Percentiles rank a stretch among this genome's conserved stretches.
These are phyloP conservation scores for Lithophane ornitopus DNA, from an alignment of 2,888 invertebrate genomes.

Conservation along the genomic window DNA sequence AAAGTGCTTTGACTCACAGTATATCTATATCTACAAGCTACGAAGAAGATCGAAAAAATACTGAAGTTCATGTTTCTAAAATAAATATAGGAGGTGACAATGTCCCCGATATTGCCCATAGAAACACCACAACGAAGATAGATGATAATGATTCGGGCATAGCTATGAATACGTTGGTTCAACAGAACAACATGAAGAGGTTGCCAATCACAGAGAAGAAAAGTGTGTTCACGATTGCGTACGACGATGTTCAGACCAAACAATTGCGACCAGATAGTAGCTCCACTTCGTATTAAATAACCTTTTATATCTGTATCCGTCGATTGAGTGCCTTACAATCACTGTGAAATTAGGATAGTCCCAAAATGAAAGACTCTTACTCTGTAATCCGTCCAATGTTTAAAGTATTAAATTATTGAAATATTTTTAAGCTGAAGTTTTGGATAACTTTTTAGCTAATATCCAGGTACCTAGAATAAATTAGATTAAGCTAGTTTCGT, in stretches of 20 bases:
- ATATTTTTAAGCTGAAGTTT: constrained; percentile 60
- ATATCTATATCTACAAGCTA: constrained; percentile 87
- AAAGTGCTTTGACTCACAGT: constrained; percentile 86
- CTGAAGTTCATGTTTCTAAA: constrained; percentile 91
- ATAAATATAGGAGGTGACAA: constrained; percentile 86
- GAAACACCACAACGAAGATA: constrained; percentile 77
- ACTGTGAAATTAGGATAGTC: constrained; percentile 68
- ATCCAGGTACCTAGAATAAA: constrained; percentile 51
- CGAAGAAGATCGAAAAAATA: constrained; percentile 79
- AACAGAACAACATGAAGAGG: constrained; percentile 90
- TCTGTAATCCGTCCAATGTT: constrained; percentile 72
- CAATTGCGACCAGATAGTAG: constrained; percentile 95
- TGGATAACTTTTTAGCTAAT: constrained; percentile 61
- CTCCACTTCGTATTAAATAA: constrained; percentile 91
- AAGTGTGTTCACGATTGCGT: constrained; percentile 98
- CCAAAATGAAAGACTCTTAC: constrained; percentile 61
- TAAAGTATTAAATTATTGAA: constrained; percentile 62
- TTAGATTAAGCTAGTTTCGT: constrained; percentile 61
- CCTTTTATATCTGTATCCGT: constrained; percentile 61
- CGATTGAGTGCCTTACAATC: constrained; percentile 80
- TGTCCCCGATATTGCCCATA: constrained; percentile 71
- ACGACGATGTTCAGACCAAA: constrained; percentile 96
- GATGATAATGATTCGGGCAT: constrained; percentile 96
- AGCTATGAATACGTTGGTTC: constrained; percentile 92
- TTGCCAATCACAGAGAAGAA: constrained; percentile 96